Conservation (phyloP, 23 tunicate species). For the Botrylloides violaceus region DNA sequence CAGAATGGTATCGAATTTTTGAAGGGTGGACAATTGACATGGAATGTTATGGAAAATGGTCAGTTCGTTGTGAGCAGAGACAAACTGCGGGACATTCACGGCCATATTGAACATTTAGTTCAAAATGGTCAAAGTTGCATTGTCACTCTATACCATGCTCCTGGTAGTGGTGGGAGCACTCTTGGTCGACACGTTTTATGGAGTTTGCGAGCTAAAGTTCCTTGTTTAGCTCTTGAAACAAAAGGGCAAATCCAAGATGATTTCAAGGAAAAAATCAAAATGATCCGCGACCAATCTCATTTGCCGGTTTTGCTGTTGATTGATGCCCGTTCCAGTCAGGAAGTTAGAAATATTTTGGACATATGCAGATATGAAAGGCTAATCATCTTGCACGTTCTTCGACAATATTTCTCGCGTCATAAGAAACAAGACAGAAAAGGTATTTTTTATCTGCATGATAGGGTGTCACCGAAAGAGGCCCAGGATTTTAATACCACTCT, state of each 20-base stretch:
- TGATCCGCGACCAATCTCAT: slow-evolving; percentile 12
- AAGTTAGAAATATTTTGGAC: slow-evolving; percentile 9
- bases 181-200: slow-evolving; percentile 45
- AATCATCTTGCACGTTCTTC: slow-evolving; percentile 7
- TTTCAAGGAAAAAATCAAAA: slow-evolving; percentile 19
- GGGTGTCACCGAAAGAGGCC: slow-evolving; percentile 7
- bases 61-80: slow-evolving; percentile 24
- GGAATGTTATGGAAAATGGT: slow-evolving; percentile 47
- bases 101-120: not conserved
- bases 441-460: slow-evolving; percentile 11
- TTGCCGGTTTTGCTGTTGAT: slow-evolving; percentile 35
- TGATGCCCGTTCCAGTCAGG: slow-evolving; percentile 37
- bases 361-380: slow-evolving; percentile 14
- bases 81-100: not conserved
- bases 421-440: not conserved
- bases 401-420: not conserved
- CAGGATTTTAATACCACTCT: not conserved
- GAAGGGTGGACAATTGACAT: slow-evolving; percentile 33
- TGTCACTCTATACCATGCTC: slow-evolving; percentile 31
- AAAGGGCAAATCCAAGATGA: slow-evolving; percentile 10
- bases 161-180: slow-evolving; percentile 67
- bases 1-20: slow-evolving; percentile 32
- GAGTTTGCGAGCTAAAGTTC: slow-evolving; percentile 33
- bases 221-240: slow-evolving; percentile 34
- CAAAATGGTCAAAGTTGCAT: slow-evolving; percentile 15